Evolutionary conservation across 2,797 vertebrate genomes (phyloP).

Genomic region (Sarcoramphus papa): DNA sequence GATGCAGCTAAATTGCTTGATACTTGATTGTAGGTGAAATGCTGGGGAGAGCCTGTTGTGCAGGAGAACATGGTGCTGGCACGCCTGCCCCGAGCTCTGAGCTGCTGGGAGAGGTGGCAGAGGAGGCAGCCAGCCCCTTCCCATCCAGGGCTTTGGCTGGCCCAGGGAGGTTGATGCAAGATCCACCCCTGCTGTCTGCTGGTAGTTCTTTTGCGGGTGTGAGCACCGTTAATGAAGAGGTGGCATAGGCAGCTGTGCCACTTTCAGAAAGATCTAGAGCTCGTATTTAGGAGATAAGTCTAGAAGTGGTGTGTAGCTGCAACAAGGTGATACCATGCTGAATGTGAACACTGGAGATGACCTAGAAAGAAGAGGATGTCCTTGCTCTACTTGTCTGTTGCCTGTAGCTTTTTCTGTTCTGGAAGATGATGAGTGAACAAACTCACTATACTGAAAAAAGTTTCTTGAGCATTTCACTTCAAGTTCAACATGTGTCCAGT

Average conservation of each 20-base stretch:
- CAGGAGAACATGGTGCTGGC: neutral
- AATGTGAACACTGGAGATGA: neutral
- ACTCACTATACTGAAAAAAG: neutral
- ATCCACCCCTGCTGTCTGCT: neutral
- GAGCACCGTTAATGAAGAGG: neutral
- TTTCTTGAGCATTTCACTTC: neutral
- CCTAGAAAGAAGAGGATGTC: neutral
- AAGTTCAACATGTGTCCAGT: neutral
- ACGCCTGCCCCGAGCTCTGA: fast-evolving
- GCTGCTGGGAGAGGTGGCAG: neutral
- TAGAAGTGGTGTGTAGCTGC: neutral
- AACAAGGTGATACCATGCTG: fast-evolving
- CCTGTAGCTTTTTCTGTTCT: neutral
- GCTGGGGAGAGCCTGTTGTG: neutral
- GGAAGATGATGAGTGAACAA: neutral
- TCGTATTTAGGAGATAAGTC: neutral
- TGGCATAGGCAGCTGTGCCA: neutral
- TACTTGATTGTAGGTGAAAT: neutral
- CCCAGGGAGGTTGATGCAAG: neutral
- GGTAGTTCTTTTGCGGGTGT: neutral
- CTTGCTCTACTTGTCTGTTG: neutral
- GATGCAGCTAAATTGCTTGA: neutral
- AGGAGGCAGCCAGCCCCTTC: neutral
- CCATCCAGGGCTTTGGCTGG: neutral
- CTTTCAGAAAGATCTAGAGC: neutral